Evolutionary conservation across 2,113 vertebrate genomes (phyloP).

Genomic region (Syrrhaptes paradoxus): DNA sequence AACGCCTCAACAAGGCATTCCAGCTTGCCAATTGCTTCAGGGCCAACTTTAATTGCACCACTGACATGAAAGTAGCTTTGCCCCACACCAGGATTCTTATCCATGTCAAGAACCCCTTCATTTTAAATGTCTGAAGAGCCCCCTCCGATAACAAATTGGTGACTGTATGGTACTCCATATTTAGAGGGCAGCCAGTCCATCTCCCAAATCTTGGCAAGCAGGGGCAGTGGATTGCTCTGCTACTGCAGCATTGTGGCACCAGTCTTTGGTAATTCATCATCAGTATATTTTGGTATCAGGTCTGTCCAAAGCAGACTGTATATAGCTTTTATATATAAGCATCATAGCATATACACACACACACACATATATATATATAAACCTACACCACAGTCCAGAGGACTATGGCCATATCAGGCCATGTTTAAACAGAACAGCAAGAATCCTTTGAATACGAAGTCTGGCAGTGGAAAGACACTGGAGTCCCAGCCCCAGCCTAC

Average conservation of each 20-base stretch:
- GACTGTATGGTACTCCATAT: background rate
- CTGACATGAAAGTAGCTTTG: background rate
- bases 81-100: background rate
- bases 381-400: background rate
- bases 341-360: rapidly evolving
- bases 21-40: background rate
- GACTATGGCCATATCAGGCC: no score
- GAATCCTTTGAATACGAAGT: background rate
- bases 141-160: background rate
- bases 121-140: background rate
- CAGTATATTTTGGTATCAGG: background rate
- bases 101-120: background rate
- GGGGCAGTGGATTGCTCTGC: background rate
- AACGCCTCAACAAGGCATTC: no score
- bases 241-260: background rate
- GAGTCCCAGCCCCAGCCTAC: background rate
- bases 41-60: background rate
- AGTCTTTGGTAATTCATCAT: background rate
- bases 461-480: background rate
- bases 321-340: background rate
- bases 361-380: background rate
- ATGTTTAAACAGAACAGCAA: background rate
- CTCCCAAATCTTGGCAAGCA: background rate
- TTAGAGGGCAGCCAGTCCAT: background rate
- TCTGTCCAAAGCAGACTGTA: background rate